Evolutionary conservation across 2,113 vertebrate genomes (phyloP), one percentile per base, ranked within the genome.

Genomic region (Ageneiosus marmoratus): DNA sequence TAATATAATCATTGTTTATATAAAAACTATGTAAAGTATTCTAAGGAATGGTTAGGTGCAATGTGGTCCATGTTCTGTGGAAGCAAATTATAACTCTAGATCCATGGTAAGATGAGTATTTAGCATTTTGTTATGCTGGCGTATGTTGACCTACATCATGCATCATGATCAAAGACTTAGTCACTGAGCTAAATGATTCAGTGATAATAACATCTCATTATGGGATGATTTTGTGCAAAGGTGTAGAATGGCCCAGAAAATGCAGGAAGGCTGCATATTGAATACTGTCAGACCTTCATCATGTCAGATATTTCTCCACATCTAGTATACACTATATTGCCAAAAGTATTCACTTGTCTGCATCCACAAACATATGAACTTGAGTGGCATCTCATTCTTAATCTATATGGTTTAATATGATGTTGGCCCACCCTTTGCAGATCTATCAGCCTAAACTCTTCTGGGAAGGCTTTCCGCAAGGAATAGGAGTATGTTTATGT

Each of bases 161-260:
- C 24, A 32, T 77, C 50, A 83, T 77, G 60, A 20, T 76, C 72
- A 51, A 18, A 63, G n/a, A 15, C 32, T 77, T 22, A 77, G 50
- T 83, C 82, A 83, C 62, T 32, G 63, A 56, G 11, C 62, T 67
- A 29, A 69, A 83, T 77, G 50, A 83, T 77, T 77, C 81, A 77
- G 60, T 27, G 18, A 29, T 76, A 53, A 75, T 75, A 51, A 12
- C 18, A 22, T 75, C 48, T 75, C 48, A 34, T 53, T 20, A 51
- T 51, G 22, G 29, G 22, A n/a, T 32, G 29, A 18, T 4, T 18
- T 78, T 60, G 22, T 78, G 7, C 24, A 48, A 48, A 48, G 22
- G 69, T 50, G 44, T 46, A 74, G 44, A 74, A 74, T 51, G 46
- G 48, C 8, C 7, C 27, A 74, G 48, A 50, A 50, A 73, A 50